Evolutionary conservation across 2,113 vertebrate species (phyloP).

Genomic region (Jaculus jaculus): DNA sequence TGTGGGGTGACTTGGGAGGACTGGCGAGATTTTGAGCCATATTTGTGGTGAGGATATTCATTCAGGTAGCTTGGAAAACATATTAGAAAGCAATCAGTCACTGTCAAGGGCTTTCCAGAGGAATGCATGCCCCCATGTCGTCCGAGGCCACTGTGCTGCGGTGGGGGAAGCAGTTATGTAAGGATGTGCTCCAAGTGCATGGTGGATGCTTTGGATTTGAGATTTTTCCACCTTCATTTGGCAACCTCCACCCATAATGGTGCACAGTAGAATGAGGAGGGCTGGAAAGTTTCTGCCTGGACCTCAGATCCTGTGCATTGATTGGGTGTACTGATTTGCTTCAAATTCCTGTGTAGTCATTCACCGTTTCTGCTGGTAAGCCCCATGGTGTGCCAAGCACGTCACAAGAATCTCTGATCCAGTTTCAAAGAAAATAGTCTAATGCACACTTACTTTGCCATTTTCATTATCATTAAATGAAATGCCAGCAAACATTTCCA

Average conservation of each 20-base stretch:
- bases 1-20: conserved; percentile 38
- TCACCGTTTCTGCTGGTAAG: conserved; percentile 76
- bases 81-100: conserved; percentile 61
- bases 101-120: conserved; percentile 35
- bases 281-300: conserved; percentile 80
- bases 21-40: conserved; percentile 47
- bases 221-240: conserved; percentile 50
- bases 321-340: conserved; percentile 76
- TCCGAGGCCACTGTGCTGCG: conserved; percentile 28
- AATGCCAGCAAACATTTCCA: conserved; percentile 79
- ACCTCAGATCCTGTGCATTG: conserved; percentile 78
- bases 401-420: conserved; percentile 76
- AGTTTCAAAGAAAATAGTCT: conserved; percentile 83
- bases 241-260: conserved; percentile 37
- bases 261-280: conserved; percentile 63
- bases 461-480: conserved; percentile 82
- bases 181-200: conserved; percentile 46
- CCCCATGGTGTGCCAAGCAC: conserved; percentile 73
- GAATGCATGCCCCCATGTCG: conserved; percentile 30
- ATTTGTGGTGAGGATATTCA: conserved; percentile 55
- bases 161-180: conserved; percentile 27
- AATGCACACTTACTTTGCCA: conserved; percentile 82
- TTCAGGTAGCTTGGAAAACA: conserved; percentile 71
- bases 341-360: conserved; percentile 77
- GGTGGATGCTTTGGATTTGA: conserved; percentile 22